Evolutionary conservation across 1,140 invertebrate species (phyloP).

Genomic region (Fopius arisanus): DNA sequence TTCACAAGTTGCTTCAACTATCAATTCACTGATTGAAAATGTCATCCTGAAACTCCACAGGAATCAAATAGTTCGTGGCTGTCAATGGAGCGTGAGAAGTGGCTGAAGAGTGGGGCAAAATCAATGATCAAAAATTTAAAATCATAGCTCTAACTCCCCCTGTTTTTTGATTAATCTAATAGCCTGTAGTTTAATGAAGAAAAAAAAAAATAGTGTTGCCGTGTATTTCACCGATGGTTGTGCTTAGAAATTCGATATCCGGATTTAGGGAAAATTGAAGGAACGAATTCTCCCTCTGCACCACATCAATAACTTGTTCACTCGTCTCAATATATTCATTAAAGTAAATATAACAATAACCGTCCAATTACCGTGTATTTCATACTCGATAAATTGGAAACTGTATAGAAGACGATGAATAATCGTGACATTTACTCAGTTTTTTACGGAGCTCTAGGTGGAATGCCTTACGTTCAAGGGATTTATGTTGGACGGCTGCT

Average conservation of each 20-base stretch:
- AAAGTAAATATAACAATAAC: neutral
- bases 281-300: neutral
- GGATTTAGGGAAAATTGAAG: neutral
- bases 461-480: neutral
- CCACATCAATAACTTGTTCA: neutral
- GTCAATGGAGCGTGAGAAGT: neutral
- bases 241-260: conserved; percentile 20
- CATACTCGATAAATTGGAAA: neutral
- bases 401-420: neutral
- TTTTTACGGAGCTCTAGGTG: neutral
- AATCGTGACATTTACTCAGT: neutral
- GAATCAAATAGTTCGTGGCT: neutral
- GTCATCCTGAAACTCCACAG: neutral
- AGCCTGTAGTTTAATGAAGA: conserved; percentile 5
- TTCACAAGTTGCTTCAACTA: neutral
- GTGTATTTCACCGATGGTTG: conserved; percentile 18
- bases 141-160: neutral
- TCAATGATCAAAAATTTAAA: conserved; percentile 2
- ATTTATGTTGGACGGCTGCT: conserved; percentile 7
- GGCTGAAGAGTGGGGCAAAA: neutral
- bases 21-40: neutral
- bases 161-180: neutral
- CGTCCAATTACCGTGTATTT: conserved; percentile 6
- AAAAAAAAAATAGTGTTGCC: conserved; percentile 11
- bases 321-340: neutral